phyloP scores from a whole-genome alignment of 30 jellyfish, hydroid and myxozoan genomes.

The Aurelia aurita complex sp. Pacific region DNA sequence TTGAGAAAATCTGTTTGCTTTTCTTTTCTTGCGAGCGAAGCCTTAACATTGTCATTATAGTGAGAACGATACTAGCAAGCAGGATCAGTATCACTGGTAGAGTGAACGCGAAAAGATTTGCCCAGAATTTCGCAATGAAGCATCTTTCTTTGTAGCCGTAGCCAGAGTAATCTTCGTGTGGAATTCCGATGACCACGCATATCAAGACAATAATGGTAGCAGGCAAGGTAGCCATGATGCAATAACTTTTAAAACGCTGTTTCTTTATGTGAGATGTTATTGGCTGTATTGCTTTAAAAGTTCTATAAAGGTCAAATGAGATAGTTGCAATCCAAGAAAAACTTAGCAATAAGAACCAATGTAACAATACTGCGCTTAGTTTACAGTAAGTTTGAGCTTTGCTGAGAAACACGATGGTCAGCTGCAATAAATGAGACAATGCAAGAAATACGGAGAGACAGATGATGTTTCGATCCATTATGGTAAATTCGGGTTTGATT shows the following conservation, averaged over 20 bases:
- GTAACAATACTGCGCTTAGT: constrained; percentile 11
- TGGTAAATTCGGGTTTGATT: neutral
- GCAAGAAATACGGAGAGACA: neutral
- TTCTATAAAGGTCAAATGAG: constrained; percentile 11
- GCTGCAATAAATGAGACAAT: constrained; percentile 6
- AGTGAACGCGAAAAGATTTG: constrained; percentile 40
- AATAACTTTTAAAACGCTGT: neutral
- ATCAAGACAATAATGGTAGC: constrained; percentile 19
- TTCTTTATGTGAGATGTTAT: neutral
- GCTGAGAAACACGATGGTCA: neutral
- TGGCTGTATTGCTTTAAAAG: neutral
- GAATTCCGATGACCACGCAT: constrained; percentile 16
- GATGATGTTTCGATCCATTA: constrained; percentile 2
- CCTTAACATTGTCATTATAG: constrained; percentile 24
- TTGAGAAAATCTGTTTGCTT: constrained; percentile 8
- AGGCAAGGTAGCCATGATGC: neutral
- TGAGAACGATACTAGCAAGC: constrained; percentile 7
- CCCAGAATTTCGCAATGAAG: constrained; percentile 43
- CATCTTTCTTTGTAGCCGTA: constrained; percentile 25
- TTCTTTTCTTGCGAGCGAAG: constrained; percentile 18
- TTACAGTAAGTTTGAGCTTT: constrained; percentile 2
- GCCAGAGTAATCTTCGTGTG: constrained; percentile 17
- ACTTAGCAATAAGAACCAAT: constrained; percentile 20
- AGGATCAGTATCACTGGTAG: constrained; percentile 22
- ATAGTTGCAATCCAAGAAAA: constrained; percentile 39